A percentile compares a stretch with the other conserved stretches of the same genome.
These are phyloP conservation scores for Rugalucina vietnamica DNA, from an alignment of 2,888 invertebrate species.

Conservation along the genomic window DNA sequence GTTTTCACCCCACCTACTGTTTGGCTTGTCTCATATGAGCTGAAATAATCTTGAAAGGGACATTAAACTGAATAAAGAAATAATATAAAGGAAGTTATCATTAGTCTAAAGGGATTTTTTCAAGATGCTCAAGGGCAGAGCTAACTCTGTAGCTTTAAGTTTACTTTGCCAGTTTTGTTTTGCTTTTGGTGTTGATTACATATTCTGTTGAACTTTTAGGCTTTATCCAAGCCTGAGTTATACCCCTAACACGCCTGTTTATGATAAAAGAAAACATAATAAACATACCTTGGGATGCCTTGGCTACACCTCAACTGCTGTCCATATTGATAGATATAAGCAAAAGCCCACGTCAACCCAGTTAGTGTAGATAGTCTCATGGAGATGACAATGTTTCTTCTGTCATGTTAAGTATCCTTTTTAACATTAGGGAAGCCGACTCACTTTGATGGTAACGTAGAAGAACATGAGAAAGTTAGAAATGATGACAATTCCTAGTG, in stretches of 20 bases:
- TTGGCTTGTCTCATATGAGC: no score
- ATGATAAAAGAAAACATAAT: slow-evolving; percentile 55
- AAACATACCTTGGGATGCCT: slow-evolving; percentile 56
- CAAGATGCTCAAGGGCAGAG: no score
- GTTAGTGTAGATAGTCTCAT: slow-evolving; percentile 49
- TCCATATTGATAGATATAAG: slow-evolving; percentile 44
- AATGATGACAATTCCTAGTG: slow-evolving; percentile 36
- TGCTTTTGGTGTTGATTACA: no score
- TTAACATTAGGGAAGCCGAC: slow-evolving; percentile 31
- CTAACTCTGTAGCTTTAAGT: no score
- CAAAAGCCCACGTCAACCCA: slow-evolving; percentile 52
- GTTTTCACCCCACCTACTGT: no score
- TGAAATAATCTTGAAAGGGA: no score
- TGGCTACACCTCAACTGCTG: slow-evolving; percentile 25
- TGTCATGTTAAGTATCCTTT: slow-evolving; percentile 25
- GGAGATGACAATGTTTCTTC: slow-evolving; percentile 48
- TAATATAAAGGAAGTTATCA: no score
- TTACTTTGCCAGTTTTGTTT: no score
- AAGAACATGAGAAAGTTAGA: slow-evolving; percentile 49
- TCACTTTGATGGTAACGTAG: slow-evolving; percentile 34
- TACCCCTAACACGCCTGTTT: slow-evolving; percentile 45
- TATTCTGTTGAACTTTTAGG: no score
- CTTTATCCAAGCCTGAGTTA: no score
- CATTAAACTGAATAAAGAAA: no score
- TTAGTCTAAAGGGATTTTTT: no score